A percentile compares a stretch with the other conserved stretches of the same genome.
phyloP scores from a whole-genome alignment of 2,113 vertebrate genomes.

The Microcebus jonahi region DNA sequence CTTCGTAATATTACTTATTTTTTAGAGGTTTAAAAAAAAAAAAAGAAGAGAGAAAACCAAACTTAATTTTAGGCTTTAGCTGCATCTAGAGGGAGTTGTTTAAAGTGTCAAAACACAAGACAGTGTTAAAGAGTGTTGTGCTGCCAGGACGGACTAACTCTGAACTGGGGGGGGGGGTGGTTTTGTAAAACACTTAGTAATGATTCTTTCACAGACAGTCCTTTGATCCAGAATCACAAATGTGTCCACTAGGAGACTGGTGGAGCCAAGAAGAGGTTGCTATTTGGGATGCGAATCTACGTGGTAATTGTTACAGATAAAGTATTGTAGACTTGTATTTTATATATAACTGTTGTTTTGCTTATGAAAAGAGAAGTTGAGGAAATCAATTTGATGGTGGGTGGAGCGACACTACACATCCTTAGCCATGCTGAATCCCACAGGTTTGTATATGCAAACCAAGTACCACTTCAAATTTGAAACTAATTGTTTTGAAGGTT shows the following conservation, averaged over 20 bases:
- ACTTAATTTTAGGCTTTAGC: neutral
- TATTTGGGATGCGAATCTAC: neutral
- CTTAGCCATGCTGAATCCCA: neutral
- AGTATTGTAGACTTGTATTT: neutral
- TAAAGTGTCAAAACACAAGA: neutral
- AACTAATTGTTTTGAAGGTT: neutral
- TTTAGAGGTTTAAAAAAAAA: neutral
- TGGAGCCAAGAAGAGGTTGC: neutral
- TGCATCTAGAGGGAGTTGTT: neutral
- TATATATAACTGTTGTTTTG: slow-evolving; percentile 16
- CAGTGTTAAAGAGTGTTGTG: neutral
- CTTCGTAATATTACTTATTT: slow-evolving; percentile 47
- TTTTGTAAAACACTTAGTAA: slow-evolving; percentile 27
- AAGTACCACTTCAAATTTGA: neutral
- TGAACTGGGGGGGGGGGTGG: neutral
- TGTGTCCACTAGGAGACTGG: neutral
- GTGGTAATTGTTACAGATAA: neutral
- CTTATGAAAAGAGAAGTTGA: neutral
- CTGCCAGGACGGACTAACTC: neutral
- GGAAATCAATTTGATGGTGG: neutral
- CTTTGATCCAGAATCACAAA: neutral
- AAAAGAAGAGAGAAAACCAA: neutral
- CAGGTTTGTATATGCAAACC: neutral
- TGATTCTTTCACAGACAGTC: neutral
- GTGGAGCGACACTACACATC: neutral